Percentiles rank a stretch among this genome's conserved stretches.
phyloP scores from a whole-genome alignment of 2,888 invertebrate genomes.

The Drosophila longiperda region DNA sequence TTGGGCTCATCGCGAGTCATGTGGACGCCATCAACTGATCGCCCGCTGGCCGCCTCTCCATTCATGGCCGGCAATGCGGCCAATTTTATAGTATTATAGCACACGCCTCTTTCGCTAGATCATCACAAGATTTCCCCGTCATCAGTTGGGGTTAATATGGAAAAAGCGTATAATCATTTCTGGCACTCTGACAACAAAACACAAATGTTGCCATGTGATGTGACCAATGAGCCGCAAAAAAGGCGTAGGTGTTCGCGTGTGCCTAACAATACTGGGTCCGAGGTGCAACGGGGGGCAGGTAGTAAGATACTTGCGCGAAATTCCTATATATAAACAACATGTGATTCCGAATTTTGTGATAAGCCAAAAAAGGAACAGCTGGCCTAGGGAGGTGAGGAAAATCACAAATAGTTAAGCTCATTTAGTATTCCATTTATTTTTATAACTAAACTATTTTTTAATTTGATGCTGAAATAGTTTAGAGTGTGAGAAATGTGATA shows the following conservation, averaged over 20 bases:
- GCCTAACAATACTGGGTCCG: background rate
- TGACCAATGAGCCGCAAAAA: background rate
- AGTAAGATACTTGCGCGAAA: background rate
- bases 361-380: background rate
- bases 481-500: background rate
- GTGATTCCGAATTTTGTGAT: background rate
- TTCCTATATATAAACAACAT: background rate
- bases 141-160: constrained; percentile 46
- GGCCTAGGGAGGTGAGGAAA: background rate
- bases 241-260: constrained; percentile 69
- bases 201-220: constrained; percentile 50
- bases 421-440: background rate
- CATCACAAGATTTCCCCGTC: constrained; percentile 56
- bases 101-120: constrained; percentile 11
- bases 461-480: background rate
- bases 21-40: constrained; percentile 46
- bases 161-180: constrained; percentile 25
- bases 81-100: constrained; percentile 28
- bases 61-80: constrained; percentile 57
- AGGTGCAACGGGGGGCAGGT: background rate
- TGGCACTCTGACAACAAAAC: constrained; percentile 54
- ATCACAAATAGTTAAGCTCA: background rate
- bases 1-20: constrained; percentile 54
- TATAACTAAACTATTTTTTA: background rate
- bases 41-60: constrained; percentile 20